Conservation (phyloP, 2,888 invertebrate genomes). For the Agrochola circellaris region DNA sequence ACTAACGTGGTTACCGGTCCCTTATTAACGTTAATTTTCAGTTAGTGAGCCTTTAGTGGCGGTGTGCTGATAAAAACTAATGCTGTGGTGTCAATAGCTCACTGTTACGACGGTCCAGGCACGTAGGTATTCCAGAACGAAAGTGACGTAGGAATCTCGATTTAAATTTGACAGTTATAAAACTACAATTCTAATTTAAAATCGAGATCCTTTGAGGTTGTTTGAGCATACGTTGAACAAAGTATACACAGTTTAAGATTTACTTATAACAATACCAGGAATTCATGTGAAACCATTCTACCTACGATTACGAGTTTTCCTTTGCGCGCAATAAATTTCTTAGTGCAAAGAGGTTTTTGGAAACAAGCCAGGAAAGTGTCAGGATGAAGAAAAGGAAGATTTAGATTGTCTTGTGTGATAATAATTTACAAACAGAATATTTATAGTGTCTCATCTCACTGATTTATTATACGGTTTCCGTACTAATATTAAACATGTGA, state of each 20-base stretch:
- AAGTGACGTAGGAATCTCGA: not conserved
- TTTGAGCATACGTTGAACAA: too few species aligned
- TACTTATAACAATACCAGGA: too few species aligned
- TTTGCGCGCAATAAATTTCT: conserved; percentile 14
- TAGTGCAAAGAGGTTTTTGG: conserved; percentile 28
- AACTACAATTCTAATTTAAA: not conserved
- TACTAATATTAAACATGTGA: too few species aligned
- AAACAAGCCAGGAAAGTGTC: not conserved
- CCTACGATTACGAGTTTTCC: not conserved
- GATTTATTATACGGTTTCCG: too few species aligned
- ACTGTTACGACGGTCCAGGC: not conserved
- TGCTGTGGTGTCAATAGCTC: conserved; percentile 32
- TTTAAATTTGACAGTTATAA: not conserved
- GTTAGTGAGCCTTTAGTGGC: conserved; percentile 71
- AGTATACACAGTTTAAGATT: not conserved
- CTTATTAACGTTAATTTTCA: conserved; percentile 80
- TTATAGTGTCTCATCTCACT: not conserved
- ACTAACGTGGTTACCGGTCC: conserved; percentile 78
- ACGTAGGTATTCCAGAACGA: not conserved
- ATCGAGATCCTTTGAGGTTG: not conserved
- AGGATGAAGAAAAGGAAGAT: conserved; percentile 12
- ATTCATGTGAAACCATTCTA: not conserved
- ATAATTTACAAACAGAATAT: conserved; percentile 18
- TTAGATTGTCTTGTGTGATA: conserved; percentile 2
- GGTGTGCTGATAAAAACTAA: conserved; percentile 62